phyloP scores from a whole-genome alignment of 2,113 vertebrate genomes.

The human (Homo sapiens) region DNA sequence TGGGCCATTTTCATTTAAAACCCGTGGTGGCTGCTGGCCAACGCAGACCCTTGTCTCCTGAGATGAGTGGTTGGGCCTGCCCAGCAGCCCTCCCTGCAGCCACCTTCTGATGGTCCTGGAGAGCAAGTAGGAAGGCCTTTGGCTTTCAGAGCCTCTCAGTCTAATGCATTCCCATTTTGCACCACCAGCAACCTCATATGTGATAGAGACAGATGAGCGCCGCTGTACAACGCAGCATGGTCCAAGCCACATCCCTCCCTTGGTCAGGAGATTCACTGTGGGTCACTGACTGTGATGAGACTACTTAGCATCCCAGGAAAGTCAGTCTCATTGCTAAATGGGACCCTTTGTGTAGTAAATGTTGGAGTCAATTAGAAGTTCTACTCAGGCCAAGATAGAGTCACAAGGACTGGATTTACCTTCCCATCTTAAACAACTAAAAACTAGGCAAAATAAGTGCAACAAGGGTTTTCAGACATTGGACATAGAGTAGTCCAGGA shows the following conservation, averaged over 20 bases:
- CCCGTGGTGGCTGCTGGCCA: background rate
- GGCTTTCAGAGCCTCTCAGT: background rate
- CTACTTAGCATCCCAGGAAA: background rate
- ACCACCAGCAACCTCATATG: background rate
- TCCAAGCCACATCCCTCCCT: constrained; percentile 35
- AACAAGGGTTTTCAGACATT: background rate
- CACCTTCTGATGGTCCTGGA: background rate
- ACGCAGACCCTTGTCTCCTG: background rate
- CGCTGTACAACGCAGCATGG: background rate
- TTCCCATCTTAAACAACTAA: background rate
- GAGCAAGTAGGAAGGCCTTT: background rate
- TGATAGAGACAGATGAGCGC: constrained; percentile 23
- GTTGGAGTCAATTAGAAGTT: background rate
- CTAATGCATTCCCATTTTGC: background rate
- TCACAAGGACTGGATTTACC: background rate
- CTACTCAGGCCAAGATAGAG: background rate
- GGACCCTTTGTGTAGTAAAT: background rate
- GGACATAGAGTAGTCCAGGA: background rate
- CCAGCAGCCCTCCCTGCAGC: too few relatives aligned
- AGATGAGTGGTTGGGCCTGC: background rate
- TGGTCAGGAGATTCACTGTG: constrained; percentile 47
- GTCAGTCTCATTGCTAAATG: background rate
- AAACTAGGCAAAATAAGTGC: background rate
- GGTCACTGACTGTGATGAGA: background rate
- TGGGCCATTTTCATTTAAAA: background rate